Evolutionary conservation across 2,113 vertebrate species (phyloP).

Genomic region (Gobio gobio): DNA sequence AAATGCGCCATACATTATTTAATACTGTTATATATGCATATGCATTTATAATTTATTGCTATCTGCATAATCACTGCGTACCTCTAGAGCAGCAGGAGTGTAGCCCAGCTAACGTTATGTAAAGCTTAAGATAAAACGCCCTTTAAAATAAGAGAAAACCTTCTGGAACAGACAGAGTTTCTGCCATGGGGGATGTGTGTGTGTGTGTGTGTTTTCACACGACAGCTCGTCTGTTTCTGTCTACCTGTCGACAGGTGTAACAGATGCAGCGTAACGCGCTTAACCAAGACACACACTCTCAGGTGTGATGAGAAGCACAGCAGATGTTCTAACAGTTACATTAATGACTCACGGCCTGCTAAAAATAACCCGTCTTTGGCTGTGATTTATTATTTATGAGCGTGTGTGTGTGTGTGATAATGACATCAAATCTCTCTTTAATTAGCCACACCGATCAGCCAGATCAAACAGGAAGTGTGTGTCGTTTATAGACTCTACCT

Average conservation of each 20-base stretch:
- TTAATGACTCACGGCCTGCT: slow-evolving; percentile 65
- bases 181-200: neutral
- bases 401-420: slow-evolving; percentile 52
- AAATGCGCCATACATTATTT: too few species aligned
- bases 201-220: too few species aligned
- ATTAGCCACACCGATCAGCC: slow-evolving; percentile 62
- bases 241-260: neutral
- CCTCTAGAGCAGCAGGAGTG: too few species aligned
- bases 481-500: too few species aligned
- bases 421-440: slow-evolving; percentile 48
- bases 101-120: too few species aligned
- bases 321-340: slow-evolving; percentile 67
- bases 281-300: neutral
- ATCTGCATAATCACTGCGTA: too few species aligned
- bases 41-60: too few species aligned
- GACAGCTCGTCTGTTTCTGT: neutral
- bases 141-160: too few species aligned
- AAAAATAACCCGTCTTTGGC: slow-evolving; percentile 74
- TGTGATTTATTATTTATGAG: slow-evolving; percentile 72
- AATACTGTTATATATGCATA: too few species aligned
- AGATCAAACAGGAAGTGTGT: too few species aligned
- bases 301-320: neutral
- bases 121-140: too few species aligned
- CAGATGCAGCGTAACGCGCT: neutral
- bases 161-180: neutral